Evolutionary conservation across 2,113 vertebrate species (phyloP).

Genomic region (Pipa parva): DNA sequence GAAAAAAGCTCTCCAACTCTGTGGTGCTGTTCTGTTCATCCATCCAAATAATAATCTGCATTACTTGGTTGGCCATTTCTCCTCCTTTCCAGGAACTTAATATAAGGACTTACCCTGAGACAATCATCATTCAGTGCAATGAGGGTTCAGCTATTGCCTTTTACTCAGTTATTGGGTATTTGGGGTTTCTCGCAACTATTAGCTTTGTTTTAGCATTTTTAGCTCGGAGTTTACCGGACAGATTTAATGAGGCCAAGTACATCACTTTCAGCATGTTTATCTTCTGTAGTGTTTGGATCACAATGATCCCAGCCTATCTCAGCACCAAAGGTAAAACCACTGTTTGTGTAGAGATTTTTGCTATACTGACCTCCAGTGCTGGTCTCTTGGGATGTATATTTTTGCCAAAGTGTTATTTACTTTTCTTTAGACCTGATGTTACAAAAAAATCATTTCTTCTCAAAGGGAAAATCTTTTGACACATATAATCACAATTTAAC

Average conservation of each 20-base stretch:
- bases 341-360: conserved; percentile 53
- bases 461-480: too few species aligned
- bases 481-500: too few species aligned
- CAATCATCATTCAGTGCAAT: conserved; percentile 31
- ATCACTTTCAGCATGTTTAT: conserved; percentile 24
- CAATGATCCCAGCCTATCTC: conserved; percentile 53
- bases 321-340: conserved; percentile 54
- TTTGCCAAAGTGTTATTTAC: conserved; percentile 63
- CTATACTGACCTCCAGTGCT: conserved; percentile 55
- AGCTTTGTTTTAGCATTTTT: conserved; percentile 1
- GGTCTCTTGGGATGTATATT: conserved; percentile 60
- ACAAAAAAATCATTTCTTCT: too few species aligned
- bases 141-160: conserved; percentile 19
- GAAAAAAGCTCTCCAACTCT: background rate
- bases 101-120: background rate
- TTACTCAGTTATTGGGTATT: conserved; percentile 36
- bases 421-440: conserved; percentile 58
- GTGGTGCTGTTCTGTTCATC: conserved; percentile 11
- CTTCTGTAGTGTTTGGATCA: conserved; percentile 55
- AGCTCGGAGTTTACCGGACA: conserved; percentile 3
- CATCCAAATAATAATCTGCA: conserved; percentile 27
- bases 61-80: conserved; percentile 12
- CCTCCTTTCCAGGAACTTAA: conserved; percentile 26
- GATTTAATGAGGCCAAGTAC: conserved; percentile 16
- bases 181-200: conserved; percentile 9